Evolutionary conservation across 2,797 vertebrate species (phyloP).

Genomic region (Hafferia zeledoni): DNA sequence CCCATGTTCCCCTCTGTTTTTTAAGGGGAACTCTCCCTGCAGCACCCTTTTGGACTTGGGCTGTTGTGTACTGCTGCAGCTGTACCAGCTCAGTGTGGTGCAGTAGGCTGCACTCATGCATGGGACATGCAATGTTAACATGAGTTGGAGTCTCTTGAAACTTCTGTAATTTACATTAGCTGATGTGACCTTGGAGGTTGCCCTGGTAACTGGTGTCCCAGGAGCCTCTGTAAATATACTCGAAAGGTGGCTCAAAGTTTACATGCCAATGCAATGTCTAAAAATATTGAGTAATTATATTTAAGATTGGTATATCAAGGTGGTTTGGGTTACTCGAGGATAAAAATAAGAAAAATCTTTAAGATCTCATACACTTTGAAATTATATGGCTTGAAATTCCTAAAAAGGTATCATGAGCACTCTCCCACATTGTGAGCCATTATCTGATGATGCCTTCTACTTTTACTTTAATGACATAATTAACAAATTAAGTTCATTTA

Average conservation of each 20-base stretch:
- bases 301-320: background rate
- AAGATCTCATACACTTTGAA: background rate
- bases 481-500: background rate
- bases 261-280: background rate
- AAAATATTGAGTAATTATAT: background rate
- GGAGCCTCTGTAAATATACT: background rate
- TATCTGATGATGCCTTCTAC: background rate
- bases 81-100: accelerated
- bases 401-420: background rate
- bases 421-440: background rate
- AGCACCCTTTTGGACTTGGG: background rate
- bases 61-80: background rate
- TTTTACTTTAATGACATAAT: background rate
- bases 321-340: background rate
- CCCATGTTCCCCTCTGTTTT: background rate
- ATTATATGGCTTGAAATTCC: background rate
- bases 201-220: background rate
- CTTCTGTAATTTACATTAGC: background rate
- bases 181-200: background rate
- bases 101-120: background rate
- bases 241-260: background rate
- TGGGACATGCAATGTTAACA: background rate
- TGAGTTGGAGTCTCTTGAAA: background rate
- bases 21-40: background rate
- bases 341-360: background rate